These are phyloP conservation scores for Heliopora coerulea DNA, from an alignment of 92 coral and sea anemone genomes.

Conservation along the genomic window DNA sequence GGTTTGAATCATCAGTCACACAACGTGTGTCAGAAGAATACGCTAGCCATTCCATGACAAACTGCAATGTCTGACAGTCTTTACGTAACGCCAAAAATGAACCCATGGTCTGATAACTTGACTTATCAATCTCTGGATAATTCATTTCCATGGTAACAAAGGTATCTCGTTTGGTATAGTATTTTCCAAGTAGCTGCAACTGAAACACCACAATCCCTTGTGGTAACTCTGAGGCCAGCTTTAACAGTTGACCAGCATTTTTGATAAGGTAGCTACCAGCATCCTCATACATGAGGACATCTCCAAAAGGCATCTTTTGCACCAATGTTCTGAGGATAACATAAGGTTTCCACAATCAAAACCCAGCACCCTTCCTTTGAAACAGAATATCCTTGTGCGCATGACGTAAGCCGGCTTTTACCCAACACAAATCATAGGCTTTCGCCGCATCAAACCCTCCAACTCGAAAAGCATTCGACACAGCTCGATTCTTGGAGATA, in stretches of 20 bases:
- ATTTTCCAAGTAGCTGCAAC: conserved; percentile 16
- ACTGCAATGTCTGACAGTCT: conserved; percentile 23
- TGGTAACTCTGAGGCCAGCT: conserved; percentile 5
- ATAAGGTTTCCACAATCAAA: conserved; percentile 35
- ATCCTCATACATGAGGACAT: conserved; percentile 29
- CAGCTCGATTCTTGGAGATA: conserved; percentile 20
- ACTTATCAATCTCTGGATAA: conserved; percentile 4
- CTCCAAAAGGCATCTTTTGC: conserved; percentile 22
- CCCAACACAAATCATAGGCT: conserved; percentile 26
- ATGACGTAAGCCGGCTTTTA: conserved; percentile 13
- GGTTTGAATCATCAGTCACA: conserved; percentile 18
- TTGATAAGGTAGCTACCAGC: conserved; percentile 25
- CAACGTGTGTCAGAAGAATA: conserved; percentile 30
- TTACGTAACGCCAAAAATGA: conserved; percentile 24
- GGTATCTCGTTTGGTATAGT: conserved; percentile 28
- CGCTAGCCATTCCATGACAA: conserved; percentile 36
- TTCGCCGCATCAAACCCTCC: conserved; percentile 29
- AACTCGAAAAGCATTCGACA: conserved; percentile 2
- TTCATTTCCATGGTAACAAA: conserved; percentile 17
- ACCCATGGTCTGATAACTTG: conserved; percentile 4
- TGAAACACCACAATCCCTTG: conserved; percentile 33
- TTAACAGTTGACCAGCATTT: conserved; percentile 18
- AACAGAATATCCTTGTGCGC: conserved; percentile 13
- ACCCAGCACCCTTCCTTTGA: conserved; percentile 26
- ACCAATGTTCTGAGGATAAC: conserved; percentile 17